These are phyloP conservation scores for Paramormyrops kingsleyae DNA, from an alignment of 2,113 vertebrate species.

Conservation along the genomic window DNA sequence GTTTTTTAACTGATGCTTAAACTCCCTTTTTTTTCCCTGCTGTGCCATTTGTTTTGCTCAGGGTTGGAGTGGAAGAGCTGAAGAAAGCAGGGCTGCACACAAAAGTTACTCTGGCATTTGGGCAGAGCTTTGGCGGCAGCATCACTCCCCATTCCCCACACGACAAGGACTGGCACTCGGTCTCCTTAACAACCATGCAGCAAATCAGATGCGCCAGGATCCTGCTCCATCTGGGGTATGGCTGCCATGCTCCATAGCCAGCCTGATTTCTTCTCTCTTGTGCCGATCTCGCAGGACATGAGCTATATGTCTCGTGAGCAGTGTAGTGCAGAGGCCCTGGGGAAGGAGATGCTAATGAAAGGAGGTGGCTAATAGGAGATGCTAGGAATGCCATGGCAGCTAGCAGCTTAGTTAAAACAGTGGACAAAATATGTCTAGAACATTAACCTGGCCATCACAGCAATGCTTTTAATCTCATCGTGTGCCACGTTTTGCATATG, in stretches of 20 bases:
- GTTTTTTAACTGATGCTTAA: neutral
- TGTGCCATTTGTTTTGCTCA: constrained; percentile 30
- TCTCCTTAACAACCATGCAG: neutral
- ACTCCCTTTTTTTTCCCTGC: neutral
- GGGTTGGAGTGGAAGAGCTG: constrained; percentile 17
- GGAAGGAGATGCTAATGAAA: neutral
- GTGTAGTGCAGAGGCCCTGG: neutral
- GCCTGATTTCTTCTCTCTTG: neutral
- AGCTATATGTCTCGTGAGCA: neutral
- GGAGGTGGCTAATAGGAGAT: neutral
- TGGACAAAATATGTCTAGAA: constrained; percentile 15
- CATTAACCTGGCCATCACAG: constrained; percentile 27
- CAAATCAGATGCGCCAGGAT: neutral
- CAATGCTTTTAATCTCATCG: constrained; percentile 23
- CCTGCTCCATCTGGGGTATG: neutral
- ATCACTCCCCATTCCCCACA: constrained; percentile 17
- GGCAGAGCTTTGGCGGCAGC: constrained; percentile 23
- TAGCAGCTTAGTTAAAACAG: constrained; percentile 6
- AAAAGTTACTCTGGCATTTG: constrained; percentile 30
- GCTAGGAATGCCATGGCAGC: neutral
- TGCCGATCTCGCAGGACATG: neutral
- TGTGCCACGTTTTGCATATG: neutral
- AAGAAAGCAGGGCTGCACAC: constrained; percentile 25
- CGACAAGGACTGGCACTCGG: constrained; percentile 22
- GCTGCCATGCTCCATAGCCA: neutral